A percentile compares a stretch with the other conserved stretches of the same genome.
Conservation (phyloP, 2,797 vertebrate species). For the Sebastes taczanowskii region DNA sequence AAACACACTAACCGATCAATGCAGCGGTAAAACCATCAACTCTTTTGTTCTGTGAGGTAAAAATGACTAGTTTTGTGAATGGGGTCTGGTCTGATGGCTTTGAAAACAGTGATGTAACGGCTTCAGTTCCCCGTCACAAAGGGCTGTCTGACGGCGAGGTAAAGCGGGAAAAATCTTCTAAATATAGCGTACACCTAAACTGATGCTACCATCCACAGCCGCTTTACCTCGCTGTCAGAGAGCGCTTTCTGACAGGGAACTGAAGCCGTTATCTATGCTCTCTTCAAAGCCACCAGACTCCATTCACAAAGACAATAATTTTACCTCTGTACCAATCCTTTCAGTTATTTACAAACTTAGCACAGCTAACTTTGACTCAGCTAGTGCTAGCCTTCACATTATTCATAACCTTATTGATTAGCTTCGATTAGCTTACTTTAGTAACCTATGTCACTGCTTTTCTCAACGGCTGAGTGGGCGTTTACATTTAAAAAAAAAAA, state of each 20-base stretch:
- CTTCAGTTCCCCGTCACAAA: no score
- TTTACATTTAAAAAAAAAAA: no score
- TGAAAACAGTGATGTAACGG: no score
- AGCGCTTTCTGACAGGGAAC: no score
- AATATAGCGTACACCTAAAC: background rate
- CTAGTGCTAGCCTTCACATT: background rate
- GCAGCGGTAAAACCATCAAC: background rate
- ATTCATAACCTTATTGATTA: no score
- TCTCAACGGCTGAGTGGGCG: no score
- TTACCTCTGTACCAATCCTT: rapidly evolving
- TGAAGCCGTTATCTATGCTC: background rate
- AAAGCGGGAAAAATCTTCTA: background rate
- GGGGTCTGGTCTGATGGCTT: no score
- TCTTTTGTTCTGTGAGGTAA: background rate
- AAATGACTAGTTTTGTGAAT: background rate
- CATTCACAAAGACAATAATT: background rate
- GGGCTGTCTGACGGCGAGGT: no score
- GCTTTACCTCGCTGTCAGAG: background rate
- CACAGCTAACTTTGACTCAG: background rate
- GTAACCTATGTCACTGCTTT: rapidly evolving
- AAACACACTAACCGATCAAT: no score
- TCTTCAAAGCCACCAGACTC: background rate
- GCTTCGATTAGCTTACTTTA: no score
- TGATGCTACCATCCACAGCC: no score
- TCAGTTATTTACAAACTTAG: background rate